Conservation (phyloP, 2,797 vertebrate genomes). For the Rousettus madagascariensis region DNA sequence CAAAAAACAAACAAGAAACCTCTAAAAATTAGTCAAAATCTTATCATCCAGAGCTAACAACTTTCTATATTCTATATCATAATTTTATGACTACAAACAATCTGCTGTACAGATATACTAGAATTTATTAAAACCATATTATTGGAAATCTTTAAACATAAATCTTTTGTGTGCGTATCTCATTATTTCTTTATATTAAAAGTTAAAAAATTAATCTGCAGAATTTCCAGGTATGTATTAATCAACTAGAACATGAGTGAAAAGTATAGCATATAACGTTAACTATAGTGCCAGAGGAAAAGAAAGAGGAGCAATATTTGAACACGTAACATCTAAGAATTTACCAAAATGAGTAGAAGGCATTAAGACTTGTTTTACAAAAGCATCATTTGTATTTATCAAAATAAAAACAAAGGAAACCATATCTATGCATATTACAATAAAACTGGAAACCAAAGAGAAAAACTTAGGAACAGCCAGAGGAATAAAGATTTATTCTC, state of each 20-base stretch:
- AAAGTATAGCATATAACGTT: neutral
- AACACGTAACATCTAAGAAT: neutral
- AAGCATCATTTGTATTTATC: neutral
- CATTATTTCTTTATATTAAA: slow-evolving; percentile 22
- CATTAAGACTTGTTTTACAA: neutral
- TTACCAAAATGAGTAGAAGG: neutral
- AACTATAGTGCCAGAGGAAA: neutral
- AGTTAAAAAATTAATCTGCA: neutral
- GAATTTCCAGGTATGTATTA: neutral
- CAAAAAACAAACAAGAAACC: neutral
- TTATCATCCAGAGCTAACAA: neutral
- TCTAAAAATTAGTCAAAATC: neutral
- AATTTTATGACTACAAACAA: neutral
- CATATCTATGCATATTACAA: neutral
- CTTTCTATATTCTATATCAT: neutral
- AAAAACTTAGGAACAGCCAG: neutral
- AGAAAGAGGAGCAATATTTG: neutral
- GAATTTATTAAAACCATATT: slow-evolving; percentile 2
- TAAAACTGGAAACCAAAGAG: neutral
- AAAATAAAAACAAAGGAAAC: slow-evolving; percentile 28
- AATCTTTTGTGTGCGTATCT: neutral
- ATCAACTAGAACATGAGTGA: neutral
- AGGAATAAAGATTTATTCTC: neutral
- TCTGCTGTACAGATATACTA: neutral
- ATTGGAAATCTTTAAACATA: neutral